These are phyloP conservation scores for Quiscalus mexicanus DNA, from an alignment of 2,113 vertebrate genomes.

Conservation along the genomic window DNA sequence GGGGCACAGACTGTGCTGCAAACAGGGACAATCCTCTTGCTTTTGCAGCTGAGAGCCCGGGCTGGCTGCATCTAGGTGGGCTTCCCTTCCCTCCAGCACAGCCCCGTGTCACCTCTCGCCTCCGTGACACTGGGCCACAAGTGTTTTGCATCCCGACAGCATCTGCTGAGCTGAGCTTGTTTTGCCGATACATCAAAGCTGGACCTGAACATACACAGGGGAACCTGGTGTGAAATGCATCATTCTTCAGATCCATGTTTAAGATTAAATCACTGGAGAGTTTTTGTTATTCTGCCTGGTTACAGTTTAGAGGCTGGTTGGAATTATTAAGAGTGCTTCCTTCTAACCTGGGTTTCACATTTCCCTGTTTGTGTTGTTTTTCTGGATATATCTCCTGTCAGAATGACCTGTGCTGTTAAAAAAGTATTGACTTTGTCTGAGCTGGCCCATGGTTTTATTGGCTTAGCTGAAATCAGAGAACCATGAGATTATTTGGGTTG, in stretches of 20 bases:
- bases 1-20: not conserved
- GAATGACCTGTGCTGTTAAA: not conserved
- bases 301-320: not conserved
- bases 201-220: not conserved
- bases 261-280: not conserved
- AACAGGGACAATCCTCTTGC: not conserved
- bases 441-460: not conserved
- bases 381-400: not conserved
- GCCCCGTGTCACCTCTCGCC: not conserved
- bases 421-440: not conserved
- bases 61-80: not conserved
- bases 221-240: not conserved
- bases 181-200: not conserved
- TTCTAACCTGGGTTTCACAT: not conserved
- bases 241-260: not conserved
- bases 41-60: not conserved
- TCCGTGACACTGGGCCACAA: rapidly evolving
- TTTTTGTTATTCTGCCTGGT: not conserved
- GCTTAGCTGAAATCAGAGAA: not conserved
- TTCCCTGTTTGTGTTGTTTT: not conserved
- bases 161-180: not conserved
- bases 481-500: not conserved
- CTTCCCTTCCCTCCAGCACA: not conserved
- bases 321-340: not conserved
- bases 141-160: not conserved